A percentile compares a stretch with the other conserved stretches of the same genome.
Conservation (phyloP, 2,113 vertebrate species). For the Pyrgilauda ruficollis region DNA sequence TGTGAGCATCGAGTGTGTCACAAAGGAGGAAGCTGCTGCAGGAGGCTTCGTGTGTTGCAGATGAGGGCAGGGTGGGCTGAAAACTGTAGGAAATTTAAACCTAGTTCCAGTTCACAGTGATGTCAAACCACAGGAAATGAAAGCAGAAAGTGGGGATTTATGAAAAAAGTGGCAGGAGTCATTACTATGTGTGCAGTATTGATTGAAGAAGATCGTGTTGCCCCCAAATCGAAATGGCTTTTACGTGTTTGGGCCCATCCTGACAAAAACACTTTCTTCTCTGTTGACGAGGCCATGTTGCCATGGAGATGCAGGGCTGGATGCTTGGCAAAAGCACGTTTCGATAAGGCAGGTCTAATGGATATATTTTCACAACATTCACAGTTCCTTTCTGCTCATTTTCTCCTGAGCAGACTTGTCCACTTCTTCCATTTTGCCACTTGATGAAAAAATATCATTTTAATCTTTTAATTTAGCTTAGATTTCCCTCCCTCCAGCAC, state of each 20-base stretch:
- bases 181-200: conserved; percentile 69
- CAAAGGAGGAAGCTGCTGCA: background rate
- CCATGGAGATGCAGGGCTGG: conserved; percentile 69
- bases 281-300: conserved; percentile 69
- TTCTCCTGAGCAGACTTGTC: conserved; percentile 59
- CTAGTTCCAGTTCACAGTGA: conserved; percentile 39
- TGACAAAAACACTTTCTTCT: conserved; percentile 70
- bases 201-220: conserved; percentile 69
- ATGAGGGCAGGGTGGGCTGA: background rate
- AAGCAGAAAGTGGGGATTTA: conserved; percentile 66
- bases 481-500: conserved; percentile 56
- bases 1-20: background rate
- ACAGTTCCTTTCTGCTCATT: conserved; percentile 68
- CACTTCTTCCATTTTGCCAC: conserved; percentile 66
- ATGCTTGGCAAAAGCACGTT: conserved; percentile 68
- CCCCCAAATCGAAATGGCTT: conserved; percentile 71
- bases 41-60: background rate
- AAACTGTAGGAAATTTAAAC: conserved; percentile 38
- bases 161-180: conserved; percentile 61
- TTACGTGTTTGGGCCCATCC: conserved; percentile 71
- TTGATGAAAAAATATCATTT: conserved; percentile 68
- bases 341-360: conserved; percentile 70
- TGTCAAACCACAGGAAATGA: conserved; percentile 66
- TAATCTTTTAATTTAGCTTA: conserved; percentile 73
- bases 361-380: conserved; percentile 71